A percentile compares a stretch with the other conserved stretches of the same genome.
Evolutionary conservation across 2,888 invertebrate genomes (phyloP).

Genomic region (Anthophora plumipes): DNA sequence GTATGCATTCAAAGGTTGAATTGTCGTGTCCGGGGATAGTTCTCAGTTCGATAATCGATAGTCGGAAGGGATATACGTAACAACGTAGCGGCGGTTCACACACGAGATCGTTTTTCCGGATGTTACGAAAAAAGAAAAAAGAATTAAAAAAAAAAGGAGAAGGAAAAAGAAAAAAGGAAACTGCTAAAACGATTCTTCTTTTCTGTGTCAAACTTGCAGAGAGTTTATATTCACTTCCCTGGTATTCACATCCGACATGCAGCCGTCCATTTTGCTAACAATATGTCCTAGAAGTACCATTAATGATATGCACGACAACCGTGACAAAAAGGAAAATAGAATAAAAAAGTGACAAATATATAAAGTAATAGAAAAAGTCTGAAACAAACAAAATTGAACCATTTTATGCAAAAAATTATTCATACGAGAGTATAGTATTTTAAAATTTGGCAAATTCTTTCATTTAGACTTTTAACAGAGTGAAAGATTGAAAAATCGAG

Average conservation of each 20-base stretch:
- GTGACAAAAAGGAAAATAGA: background rate
- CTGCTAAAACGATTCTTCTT: conserved; percentile 32
- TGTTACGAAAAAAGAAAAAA: conserved; percentile 8
- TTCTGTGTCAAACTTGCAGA: conserved; percentile 9
- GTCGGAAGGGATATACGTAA: conserved; percentile 13
- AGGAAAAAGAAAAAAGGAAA: no score
- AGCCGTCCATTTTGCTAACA: background rate
- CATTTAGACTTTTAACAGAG: no score
- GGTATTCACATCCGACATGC: background rate
- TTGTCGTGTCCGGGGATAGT: conserved; percentile 47
- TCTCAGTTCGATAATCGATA: conserved; percentile 38
- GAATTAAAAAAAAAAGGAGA: no score
- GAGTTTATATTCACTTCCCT: conserved; percentile 7
- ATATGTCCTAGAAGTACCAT: background rate
- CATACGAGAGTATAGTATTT: no score
- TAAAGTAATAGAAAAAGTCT: no score
- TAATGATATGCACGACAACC: background rate
- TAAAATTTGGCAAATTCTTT: no score
- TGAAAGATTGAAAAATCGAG: no score
- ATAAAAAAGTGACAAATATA: no score
- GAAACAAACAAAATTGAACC: no score
- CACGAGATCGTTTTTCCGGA: conserved; percentile 38
- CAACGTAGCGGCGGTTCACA: conserved; percentile 1
- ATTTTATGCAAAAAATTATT: no score
- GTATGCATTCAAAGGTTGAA: conserved; percentile 49